phyloP scores from a whole-genome alignment of 2,113 vertebrate species.

The Limnothrissa miodon region DNA sequence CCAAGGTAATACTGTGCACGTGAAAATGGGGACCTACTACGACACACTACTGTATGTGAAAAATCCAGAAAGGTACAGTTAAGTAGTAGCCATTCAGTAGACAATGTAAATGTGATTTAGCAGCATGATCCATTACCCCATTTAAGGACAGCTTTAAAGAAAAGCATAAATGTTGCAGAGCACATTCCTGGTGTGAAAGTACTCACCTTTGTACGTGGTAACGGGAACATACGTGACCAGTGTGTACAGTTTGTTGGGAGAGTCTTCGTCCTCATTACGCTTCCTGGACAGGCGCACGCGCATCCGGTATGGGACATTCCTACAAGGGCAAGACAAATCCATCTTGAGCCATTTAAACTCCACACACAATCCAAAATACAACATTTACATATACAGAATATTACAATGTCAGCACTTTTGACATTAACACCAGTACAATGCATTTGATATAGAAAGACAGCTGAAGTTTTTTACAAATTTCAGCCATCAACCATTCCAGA shows the following conservation, averaged over 20 bases:
- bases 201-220: constrained; percentile 85
- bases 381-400: too few species aligned
- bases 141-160: not conserved
- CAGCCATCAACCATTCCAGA: not conserved
- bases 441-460: too few species aligned
- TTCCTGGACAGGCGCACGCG: constrained; percentile 86
- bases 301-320: constrained; percentile 87
- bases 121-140: not conserved
- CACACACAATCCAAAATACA: too few species aligned
- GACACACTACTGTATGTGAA: too few species aligned
- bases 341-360: not conserved
- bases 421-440: too few species aligned
- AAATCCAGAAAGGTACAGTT: too few species aligned
- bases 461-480: not conserved
- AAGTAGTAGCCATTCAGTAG: too few species aligned
- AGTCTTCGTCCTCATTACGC: constrained; percentile 88
- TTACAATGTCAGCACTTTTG: too few species aligned
- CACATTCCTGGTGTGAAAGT: fast-evolving
- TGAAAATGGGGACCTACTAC: too few species aligned
- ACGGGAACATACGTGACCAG: constrained; percentile 86
- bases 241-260: constrained; percentile 87
- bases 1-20: too few species aligned
- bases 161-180: not conserved
- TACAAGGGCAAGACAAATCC: constrained; percentile 37
- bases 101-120: not conserved